Conservation (phyloP, 2,888 invertebrate species). For the Endomychus coccineus region DNA sequence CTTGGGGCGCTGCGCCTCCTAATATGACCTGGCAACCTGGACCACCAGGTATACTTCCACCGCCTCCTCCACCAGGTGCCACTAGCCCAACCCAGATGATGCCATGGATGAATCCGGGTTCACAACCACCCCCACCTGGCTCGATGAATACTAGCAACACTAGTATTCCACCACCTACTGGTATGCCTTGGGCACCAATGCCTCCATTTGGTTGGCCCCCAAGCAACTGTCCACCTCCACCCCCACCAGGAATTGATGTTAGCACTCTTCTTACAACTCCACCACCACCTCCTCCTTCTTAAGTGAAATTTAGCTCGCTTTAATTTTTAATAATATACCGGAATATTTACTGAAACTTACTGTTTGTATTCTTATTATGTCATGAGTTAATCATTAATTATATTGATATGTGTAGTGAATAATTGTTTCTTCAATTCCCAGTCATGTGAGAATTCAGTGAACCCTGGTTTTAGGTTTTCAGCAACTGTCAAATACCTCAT, state of each 20-base stretch:
- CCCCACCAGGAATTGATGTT: constrained; percentile 49
- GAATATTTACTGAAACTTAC: too few relatives aligned
- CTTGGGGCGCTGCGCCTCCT: constrained; percentile 40
- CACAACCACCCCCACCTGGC: constrained; percentile 40
- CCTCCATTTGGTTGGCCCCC: constrained; percentile 47
- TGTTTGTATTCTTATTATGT: too few relatives aligned
- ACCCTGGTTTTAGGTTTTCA: too few relatives aligned
- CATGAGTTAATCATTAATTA: too few relatives aligned
- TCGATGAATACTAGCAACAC: constrained; percentile 19
- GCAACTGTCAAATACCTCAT: too few relatives aligned
- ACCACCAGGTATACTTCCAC: constrained; percentile 42
- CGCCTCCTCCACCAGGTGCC: constrained; percentile 48
- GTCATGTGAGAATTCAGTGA: too few relatives aligned
- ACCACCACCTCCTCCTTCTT: constrained; percentile 55
- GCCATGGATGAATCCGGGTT: constrained; percentile 48
- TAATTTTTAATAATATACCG: too few relatives aligned
- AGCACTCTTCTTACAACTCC: constrained; percentile 56
- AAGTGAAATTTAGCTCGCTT: too few relatives aligned
- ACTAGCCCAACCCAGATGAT: constrained; percentile 40
- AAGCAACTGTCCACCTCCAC: constrained; percentile 42
- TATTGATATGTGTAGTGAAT: too few relatives aligned
- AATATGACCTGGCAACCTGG: constrained; percentile 38
- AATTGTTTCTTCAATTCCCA: too few relatives aligned
- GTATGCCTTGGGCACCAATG: constrained; percentile 32
- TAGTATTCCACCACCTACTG: constrained; percentile 21